phyloP scores from a whole-genome alignment of 2,113 vertebrate species.

The Syngnathus typhle region DNA sequence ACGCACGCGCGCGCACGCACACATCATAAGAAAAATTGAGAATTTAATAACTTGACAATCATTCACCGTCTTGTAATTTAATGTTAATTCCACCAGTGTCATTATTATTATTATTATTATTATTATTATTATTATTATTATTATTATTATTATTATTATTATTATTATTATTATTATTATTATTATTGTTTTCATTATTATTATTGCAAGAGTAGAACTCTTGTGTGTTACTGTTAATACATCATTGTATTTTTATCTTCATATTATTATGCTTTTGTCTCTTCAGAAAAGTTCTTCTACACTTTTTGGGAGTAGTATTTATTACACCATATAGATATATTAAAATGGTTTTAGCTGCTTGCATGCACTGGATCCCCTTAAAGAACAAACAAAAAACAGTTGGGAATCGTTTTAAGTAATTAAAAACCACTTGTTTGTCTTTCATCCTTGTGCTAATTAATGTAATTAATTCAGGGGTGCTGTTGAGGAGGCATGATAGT shows the following conservation, averaged over 20 bases:
- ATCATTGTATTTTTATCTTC: neutral
- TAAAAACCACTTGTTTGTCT: constrained; percentile 62
- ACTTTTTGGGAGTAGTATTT: neutral
- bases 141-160: too few relatives aligned
- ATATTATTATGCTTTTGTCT: neutral
- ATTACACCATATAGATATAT: neutral
- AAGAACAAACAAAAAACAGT: constrained; percentile 27
- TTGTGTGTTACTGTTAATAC: neutral
- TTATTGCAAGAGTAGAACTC: neutral
- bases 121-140: neutral
- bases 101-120: neutral
- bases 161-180: neutral
- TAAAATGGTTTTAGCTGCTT: neutral
- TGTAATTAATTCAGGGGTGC: constrained; percentile 60
- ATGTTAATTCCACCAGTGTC: neutral
- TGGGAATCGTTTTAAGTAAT: constrained; percentile 53
- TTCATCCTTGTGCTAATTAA: constrained; percentile 62
- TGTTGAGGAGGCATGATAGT: constrained; percentile 8
- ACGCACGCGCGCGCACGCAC: neutral
- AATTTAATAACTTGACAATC: neutral
- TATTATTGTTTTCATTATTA: neutral
- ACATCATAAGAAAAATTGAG: neutral
- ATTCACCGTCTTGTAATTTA: too few relatives aligned
- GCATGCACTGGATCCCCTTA: constrained; percentile 12
- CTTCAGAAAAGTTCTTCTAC: neutral